Percentiles rank a stretch among this genome's conserved stretches.
Conservation (phyloP, 2,113 vertebrate species). For the Poeciliopsis turrubarensis region DNA sequence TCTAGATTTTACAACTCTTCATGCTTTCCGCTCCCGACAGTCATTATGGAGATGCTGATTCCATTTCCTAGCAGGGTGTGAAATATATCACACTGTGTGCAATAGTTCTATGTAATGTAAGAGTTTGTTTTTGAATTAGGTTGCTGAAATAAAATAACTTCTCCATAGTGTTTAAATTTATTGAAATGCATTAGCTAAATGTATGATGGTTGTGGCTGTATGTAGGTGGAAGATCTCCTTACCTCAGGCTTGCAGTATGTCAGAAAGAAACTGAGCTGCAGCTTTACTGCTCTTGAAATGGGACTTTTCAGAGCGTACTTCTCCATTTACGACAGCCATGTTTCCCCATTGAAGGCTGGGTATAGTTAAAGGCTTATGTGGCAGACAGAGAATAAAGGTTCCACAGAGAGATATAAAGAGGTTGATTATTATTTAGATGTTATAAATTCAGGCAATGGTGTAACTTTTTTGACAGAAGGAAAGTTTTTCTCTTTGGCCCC, state of each 20-base stretch:
- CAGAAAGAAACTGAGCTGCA: background rate
- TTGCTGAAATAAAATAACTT: too few relatives aligned
- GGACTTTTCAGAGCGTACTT: slow-evolving; percentile 39
- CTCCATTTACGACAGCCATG: slow-evolving; percentile 16
- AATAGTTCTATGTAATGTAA: too few relatives aligned
- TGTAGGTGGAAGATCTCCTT: background rate
- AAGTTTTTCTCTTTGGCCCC: slow-evolving; percentile 14
- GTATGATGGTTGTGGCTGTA: background rate
- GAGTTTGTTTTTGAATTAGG: too few relatives aligned
- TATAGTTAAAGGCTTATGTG: slow-evolving; percentile 8
- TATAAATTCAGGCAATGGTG: slow-evolving; percentile 12
- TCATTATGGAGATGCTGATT: background rate
- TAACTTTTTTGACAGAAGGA: slow-evolving; percentile 28
- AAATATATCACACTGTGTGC: too few relatives aligned
- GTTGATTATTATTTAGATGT: slow-evolving; percentile 27
- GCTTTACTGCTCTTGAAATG: slow-evolving; percentile 15
- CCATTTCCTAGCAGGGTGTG: background rate
- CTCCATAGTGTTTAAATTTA: too few relatives aligned
- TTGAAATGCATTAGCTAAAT: too few relatives aligned
- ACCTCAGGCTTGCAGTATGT: background rate
- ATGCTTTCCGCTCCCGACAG: background rate
- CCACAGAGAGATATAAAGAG: slow-evolving; percentile 2
- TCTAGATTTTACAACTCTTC: background rate
- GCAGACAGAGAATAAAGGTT: slow-evolving; percentile 21
- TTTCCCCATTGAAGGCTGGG: slow-evolving; percentile 21